phyloP scores from a whole-genome alignment of 2,888 invertebrate genomes.

The Aplocera efformata region DNA sequence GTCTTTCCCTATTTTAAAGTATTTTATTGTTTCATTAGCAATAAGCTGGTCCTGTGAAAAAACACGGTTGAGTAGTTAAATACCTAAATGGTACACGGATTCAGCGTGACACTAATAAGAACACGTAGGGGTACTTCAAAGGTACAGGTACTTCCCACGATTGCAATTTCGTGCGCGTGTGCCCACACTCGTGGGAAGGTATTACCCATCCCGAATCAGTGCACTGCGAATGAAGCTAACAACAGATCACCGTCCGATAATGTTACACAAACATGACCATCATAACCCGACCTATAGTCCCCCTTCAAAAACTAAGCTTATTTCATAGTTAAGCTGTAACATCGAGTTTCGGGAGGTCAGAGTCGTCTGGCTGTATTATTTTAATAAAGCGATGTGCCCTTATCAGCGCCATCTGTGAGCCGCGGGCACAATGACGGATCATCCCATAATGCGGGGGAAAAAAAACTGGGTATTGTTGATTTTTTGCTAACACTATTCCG shows the following conservation, averaged over 20 bases:
- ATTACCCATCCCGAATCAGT: slow-evolving; percentile 67
- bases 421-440: slow-evolving; percentile 71
- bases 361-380: slow-evolving; percentile 50
- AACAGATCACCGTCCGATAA: slow-evolving; percentile 58
- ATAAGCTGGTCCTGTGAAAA: too few species aligned
- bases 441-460: slow-evolving; percentile 75
- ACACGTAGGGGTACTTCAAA: slow-evolving; percentile 22
- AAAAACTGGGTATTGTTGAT: slow-evolving; percentile 42
- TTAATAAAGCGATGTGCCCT: slow-evolving; percentile 71
- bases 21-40: too few species aligned
- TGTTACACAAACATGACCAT: slow-evolving; percentile 42
- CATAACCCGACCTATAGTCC: slow-evolving; percentile 40
- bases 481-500: slow-evolving; percentile 63
- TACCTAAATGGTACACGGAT: not conserved
- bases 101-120: slow-evolving; percentile 12
- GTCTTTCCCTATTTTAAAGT: too few species aligned
- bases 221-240: slow-evolving; percentile 64
- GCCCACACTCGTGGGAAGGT: slow-evolving; percentile 70
- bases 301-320: slow-evolving; percentile 21
- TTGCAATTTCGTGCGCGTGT: slow-evolving; percentile 51
- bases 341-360: slow-evolving; percentile 35
- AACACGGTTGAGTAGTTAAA: too few species aligned
- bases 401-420: slow-evolving; percentile 72
- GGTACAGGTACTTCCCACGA: slow-evolving; percentile 45
- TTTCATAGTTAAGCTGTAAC: slow-evolving; percentile 1